phyloP scores from a whole-genome alignment of 2,113 vertebrate genomes.

The Cinclus cinclus region DNA sequence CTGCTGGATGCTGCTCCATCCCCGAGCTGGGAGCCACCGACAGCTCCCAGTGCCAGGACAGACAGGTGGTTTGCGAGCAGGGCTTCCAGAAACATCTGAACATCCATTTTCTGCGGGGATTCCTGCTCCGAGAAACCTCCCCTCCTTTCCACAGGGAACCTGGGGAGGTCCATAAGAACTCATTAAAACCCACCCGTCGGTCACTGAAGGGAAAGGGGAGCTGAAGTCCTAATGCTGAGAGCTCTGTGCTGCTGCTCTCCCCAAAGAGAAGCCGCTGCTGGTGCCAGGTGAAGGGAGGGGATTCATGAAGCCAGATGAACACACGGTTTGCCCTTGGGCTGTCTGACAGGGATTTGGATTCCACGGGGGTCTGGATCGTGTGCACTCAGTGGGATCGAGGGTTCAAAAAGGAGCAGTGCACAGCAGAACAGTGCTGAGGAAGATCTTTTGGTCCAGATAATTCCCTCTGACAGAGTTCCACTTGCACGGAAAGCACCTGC shows the following conservation, averaged over 20 bases:
- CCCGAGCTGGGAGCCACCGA: neutral
- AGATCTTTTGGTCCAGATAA: neutral
- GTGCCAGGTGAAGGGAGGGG: neutral
- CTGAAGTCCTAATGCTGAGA: neutral
- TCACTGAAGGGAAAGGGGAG: neutral
- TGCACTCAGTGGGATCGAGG: rapidly evolving
- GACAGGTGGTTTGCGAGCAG: neutral
- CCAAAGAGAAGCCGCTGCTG: neutral
- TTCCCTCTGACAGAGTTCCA: neutral
- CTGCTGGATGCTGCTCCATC: neutral
- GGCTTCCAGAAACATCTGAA: neutral
- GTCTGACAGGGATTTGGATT: rapidly evolving
- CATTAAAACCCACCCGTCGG: neutral
- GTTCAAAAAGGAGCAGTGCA: neutral
- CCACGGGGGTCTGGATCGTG: neutral
- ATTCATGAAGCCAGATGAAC: neutral
- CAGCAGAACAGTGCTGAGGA: neutral
- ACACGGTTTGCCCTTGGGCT: neutral
- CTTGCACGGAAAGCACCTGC: neutral
- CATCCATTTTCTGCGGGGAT: neutral
- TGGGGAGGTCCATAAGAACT: neutral
- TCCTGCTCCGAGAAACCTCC: neutral
- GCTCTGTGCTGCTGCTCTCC: neutral
- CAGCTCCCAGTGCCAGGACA: neutral
- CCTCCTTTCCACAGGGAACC: neutral